Evolutionary conservation across 2,888 invertebrate genomes (phyloP).

Genomic region (Furcula furcula): DNA sequence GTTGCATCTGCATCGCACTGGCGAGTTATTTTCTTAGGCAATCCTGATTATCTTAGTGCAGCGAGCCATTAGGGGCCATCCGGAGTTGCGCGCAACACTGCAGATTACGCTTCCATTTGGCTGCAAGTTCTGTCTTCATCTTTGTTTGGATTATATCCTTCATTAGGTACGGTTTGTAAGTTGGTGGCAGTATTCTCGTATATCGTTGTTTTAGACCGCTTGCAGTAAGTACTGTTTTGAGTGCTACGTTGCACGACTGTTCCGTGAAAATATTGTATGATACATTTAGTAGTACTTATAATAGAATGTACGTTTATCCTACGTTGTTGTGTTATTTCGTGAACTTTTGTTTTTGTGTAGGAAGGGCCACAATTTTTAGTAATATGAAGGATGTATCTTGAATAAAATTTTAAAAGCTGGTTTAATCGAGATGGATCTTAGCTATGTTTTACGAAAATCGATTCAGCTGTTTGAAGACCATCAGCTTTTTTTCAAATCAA

Average conservation of each 20-base stretch:
- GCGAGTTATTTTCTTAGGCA: slow-evolving; percentile 42
- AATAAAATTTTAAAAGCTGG: no score
- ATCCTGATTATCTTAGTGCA: slow-evolving; percentile 46
- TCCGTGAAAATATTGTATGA: slow-evolving; percentile 21
- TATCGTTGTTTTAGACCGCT: slow-evolving; percentile 16
- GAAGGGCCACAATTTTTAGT: no score
- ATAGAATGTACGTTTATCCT: no score
- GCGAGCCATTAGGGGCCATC: slow-evolving; percentile 52
- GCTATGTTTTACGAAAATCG: no score
- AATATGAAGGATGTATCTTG: no score
- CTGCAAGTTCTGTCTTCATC: slow-evolving; percentile 23
- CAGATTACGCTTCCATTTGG: slow-evolving; percentile 45
- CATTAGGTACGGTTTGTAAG: slow-evolving; percentile 15
- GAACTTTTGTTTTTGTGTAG: no score
- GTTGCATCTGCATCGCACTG: slow-evolving; percentile 33
- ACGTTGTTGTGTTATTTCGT: no score
- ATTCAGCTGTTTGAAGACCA: no score
- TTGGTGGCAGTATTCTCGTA: slow-evolving; percentile 8
- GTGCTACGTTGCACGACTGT: slow-evolving; percentile 11
- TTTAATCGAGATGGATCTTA: no score
- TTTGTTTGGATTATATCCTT: slow-evolving; percentile 17
- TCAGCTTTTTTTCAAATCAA: no score
- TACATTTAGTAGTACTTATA: slow-evolving; percentile 23
- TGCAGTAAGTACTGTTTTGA: slow-evolving; percentile 10
- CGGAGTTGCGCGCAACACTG: slow-evolving; percentile 32